Percentiles rank a stretch among this genome's conserved stretches.
Conservation (phyloP, 2,113 vertebrate genomes). For the Lepus europaeus region DNA sequence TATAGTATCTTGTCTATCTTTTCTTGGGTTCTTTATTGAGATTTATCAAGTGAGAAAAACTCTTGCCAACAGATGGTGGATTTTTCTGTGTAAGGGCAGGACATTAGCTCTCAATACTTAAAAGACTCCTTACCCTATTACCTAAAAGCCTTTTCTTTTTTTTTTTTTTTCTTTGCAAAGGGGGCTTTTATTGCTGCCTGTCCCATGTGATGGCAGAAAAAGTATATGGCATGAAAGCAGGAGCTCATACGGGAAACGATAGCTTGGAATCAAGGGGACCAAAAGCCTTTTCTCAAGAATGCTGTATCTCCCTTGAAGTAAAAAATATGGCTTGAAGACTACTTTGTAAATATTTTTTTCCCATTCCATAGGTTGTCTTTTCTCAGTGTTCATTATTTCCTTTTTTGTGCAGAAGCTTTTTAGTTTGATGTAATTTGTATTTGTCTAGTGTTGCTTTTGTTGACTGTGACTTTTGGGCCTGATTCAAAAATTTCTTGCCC, state of each 20-base stretch:
- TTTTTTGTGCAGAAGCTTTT: not conserved
- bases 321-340: not conserved
- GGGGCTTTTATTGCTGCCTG: no score
- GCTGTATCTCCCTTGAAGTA: not conserved
- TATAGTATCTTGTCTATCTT: not conserved
- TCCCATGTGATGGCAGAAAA: not conserved
- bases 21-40: not conserved
- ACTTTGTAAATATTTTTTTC: not conserved
- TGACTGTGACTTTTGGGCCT: not conserved
- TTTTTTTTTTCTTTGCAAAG: no score
- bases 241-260: accelerated
- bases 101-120: not conserved
- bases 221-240: no score
- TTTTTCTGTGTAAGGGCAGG: not conserved
- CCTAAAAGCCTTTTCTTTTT: not conserved
- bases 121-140: not conserved
- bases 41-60: not conserved
- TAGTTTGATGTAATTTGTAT: not conserved
- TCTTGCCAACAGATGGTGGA: not conserved
- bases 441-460: not conserved
- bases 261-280: accelerated
- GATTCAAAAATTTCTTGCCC: not conserved
- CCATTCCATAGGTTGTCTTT: not conserved
- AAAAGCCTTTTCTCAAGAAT: not conserved
- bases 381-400: not conserved